Conservation (phyloP, 1,140 invertebrate genomes). For the Bombyx mori region ASM3026992v2 NC_085121.1:7410501-7411000, state of each 20-base stretch:
- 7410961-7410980: no score
- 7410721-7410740: slow-evolving; percentile 20
- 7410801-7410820: slow-evolving; percentile 81
- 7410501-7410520: slow-evolving; percentile 25
- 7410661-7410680: slow-evolving; percentile 44
- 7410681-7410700: slow-evolving; percentile 53
- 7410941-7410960: no score
- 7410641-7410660: slow-evolving; percentile 48
- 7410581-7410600: slow-evolving; percentile 60
- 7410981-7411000: no score
- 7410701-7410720: slow-evolving; percentile 45
- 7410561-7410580: slow-evolving; percentile 58
- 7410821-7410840: slow-evolving; percentile 51
- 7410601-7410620: slow-evolving; percentile 64
- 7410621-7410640: slow-evolving; percentile 56
- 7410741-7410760: slow-evolving; percentile 37
- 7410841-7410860: slow-evolving; percentile 52
- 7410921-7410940: no score
- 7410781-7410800: slow-evolving; percentile 77
- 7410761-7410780: slow-evolving; percentile 72
- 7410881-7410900: slow-evolving; percentile 37
- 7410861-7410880: slow-evolving; percentile 68
- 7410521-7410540: slow-evolving; percentile 30
- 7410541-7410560: slow-evolving; percentile 54
- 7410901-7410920: not conserved